Evolutionary conservation across 2,888 invertebrate species (phyloP).

Genomic region (Ennomos fuscantarius): DNA sequence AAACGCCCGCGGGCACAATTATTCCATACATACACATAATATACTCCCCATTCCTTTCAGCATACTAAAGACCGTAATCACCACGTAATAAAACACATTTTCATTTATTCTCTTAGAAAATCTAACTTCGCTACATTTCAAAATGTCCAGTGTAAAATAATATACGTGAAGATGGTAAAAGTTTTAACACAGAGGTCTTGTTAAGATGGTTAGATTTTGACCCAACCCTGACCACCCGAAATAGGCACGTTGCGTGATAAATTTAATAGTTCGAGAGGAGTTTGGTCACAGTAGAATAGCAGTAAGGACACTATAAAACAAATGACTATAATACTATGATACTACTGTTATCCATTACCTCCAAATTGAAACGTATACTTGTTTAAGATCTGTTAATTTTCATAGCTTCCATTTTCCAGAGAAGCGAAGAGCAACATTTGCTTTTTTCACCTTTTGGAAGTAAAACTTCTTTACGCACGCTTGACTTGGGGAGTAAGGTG

Average conservation of each 20-base stretch:
- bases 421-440: no score
- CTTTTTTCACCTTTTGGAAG: no score
- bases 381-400: no score
- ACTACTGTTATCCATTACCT: no score
- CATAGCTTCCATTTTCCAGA: no score
- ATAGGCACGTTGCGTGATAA: slow-evolving; percentile 69
- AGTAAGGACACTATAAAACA: neutral
- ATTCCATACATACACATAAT: slow-evolving; percentile 35
- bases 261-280: slow-evolving; percentile 53
- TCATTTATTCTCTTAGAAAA: slow-evolving; percentile 40
- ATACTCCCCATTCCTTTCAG: slow-evolving; percentile 26
- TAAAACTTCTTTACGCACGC: no score
- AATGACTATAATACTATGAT: no score
- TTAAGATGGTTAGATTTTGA: slow-evolving; percentile 50
- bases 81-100: slow-evolving; percentile 49
- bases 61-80: slow-evolving; percentile 31
- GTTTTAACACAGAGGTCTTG: slow-evolving; percentile 30
- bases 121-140: slow-evolving; percentile 37
- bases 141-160: slow-evolving; percentile 42
- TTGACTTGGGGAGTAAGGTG: no score
- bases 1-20: slow-evolving; percentile 30
- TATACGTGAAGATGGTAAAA: slow-evolving; percentile 21
- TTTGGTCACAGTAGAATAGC: slow-evolving; percentile 17
- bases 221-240: slow-evolving; percentile 69
- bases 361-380: no score